Conservation (phyloP, 2,888 invertebrate species). For the Drosophila atripex region DNA sequence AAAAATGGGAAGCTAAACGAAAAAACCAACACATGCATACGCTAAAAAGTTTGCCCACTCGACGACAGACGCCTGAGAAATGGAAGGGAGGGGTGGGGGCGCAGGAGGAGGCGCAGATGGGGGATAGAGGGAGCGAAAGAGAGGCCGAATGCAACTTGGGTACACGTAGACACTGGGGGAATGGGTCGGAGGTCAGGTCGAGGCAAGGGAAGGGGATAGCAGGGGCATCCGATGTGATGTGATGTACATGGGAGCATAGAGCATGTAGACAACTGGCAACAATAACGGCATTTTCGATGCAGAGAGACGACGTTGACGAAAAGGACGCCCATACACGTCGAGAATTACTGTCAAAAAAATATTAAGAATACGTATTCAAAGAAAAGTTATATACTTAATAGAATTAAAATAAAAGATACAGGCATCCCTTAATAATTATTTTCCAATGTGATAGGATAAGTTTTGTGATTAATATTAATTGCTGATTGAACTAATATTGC, state of each 20-base stretch:
- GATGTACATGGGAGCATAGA: conserved; percentile 42
- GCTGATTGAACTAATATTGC: not conserved
- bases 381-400: too few species aligned
- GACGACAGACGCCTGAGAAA: conserved; percentile 64
- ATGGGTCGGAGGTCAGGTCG: not conserved
- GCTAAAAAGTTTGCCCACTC: conserved; percentile 74
- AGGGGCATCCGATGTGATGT: conserved; percentile 22
- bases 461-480: too few species aligned
- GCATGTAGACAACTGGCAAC: conserved; percentile 74
- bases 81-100: not conserved
- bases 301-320: conserved; percentile 65
- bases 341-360: not conserved
- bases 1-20: conserved; percentile 26
- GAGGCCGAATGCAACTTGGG: conserved; percentile 55
- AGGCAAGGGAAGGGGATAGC: not conserved
- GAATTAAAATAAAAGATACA: too few species aligned
- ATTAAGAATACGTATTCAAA: too few species aligned
- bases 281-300: conserved; percentile 80
- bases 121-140: not conserved
- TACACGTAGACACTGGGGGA: conserved; percentile 52
- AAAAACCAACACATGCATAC: conserved; percentile 23
- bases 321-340: conserved; percentile 56
- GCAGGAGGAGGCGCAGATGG: not conserved
- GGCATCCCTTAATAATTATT: too few species aligned
- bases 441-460: too few species aligned